These are phyloP conservation scores for Pangasianodon hypophthalmus DNA, from an alignment of 2,113 vertebrate species.

Conservation along the genomic window DNA sequence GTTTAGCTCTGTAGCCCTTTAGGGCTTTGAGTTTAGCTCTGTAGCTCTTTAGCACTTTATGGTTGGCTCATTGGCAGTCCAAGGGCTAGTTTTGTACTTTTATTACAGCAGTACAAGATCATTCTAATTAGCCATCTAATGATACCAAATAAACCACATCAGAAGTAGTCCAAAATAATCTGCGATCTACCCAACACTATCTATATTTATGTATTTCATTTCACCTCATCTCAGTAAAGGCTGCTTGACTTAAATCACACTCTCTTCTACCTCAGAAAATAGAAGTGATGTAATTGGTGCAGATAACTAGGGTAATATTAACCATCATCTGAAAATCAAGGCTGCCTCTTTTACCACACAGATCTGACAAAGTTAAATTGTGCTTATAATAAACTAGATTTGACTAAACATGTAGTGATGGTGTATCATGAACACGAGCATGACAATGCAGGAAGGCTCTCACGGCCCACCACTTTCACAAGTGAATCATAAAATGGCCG, in stretches of 20 bases:
- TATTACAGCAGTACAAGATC: neutral
- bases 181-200: neutral
- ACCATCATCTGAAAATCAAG: neutral
- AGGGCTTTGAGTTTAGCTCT: neutral
- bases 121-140: neutral
- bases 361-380: neutral
- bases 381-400: neutral
- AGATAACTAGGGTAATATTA: neutral
- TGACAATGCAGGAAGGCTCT: neutral
- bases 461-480: constrained; percentile 9
- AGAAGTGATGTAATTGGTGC: neutral
- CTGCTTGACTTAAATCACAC: neutral
- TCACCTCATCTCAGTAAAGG: neutral
- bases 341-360: neutral
- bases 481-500: constrained; percentile 21
- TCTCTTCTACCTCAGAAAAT: neutral
- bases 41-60: neutral
- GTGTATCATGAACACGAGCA: neutral
- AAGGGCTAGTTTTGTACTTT: neutral
- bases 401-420: neutral
- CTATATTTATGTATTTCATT: neutral
- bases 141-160: neutral
- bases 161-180: neutral
- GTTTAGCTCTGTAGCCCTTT: neutral
- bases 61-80: neutral